Evolutionary conservation across 2,113 vertebrate species (phyloP).

Genomic region (Zosterops borbonicus): DNA sequence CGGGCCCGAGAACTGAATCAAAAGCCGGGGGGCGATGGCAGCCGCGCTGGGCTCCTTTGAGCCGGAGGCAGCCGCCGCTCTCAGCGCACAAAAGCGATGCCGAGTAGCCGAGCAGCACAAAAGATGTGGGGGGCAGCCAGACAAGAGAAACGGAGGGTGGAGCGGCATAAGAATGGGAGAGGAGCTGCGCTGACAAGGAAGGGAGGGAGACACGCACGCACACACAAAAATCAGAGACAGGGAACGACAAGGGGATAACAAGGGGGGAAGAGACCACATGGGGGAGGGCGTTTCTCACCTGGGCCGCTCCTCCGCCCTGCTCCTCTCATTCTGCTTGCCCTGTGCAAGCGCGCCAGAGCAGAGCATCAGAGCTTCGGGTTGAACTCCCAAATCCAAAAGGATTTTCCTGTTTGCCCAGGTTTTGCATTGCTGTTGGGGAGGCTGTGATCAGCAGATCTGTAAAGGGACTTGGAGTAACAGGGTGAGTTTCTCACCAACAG

Average conservation of each 20-base stretch:
- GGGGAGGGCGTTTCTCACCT: conserved; percentile 34
- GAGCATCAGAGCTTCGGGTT: neutral
- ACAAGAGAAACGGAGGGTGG: conserved; percentile 42
- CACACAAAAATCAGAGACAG: conserved; percentile 16
- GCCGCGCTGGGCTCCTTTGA: neutral
- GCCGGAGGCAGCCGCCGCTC: neutral
- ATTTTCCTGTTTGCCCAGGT: neutral
- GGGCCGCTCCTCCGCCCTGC: fast-evolving
- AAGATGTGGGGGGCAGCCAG: conserved; percentile 36
- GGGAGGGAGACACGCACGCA: neutral
- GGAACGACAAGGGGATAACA: conserved; percentile 15
- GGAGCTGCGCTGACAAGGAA: neutral
- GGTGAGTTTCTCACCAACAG: neutral
- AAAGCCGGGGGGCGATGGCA: neutral
- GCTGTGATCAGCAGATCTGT: fast-evolving
- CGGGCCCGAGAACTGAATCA: neutral
- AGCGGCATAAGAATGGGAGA: conserved; percentile 45
- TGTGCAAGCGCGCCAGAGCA: neutral
- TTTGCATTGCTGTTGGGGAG: fast-evolving
- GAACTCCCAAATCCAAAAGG: neutral
- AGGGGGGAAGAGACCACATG: conserved; percentile 22
- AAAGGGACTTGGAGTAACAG: neutral
- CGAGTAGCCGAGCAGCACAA: conserved; percentile 42
- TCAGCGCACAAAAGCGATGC: conserved; percentile 38
- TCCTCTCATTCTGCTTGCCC: neutral